Percentiles rank a stretch among this genome's conserved stretches.
phyloP scores from a whole-genome alignment of 2,888 invertebrate species.

The Xanthorhoe designata region DNA sequence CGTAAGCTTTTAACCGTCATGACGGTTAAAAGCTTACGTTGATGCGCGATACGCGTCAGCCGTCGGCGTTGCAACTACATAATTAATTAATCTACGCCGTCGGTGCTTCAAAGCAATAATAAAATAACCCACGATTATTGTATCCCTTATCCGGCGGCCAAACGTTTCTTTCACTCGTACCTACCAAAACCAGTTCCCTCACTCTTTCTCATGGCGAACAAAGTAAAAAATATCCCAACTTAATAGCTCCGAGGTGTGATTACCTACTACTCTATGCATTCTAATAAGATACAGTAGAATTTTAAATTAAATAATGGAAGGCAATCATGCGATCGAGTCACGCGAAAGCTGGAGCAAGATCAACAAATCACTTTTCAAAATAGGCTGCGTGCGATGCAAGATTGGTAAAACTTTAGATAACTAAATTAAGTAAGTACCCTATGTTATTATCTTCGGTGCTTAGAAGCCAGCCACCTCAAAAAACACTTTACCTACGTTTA shows the following conservation, averaged over 20 bases:
- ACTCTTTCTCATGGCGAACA: conserved; percentile 67
- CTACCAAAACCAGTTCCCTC: conserved; percentile 72
- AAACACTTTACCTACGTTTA: no score
- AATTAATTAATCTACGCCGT: conserved; percentile 45
- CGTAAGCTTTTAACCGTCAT: conserved; percentile 35
- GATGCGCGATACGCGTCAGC: no score
- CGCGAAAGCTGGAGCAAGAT: conserved; percentile 36
- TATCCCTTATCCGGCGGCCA: conserved; percentile 70
- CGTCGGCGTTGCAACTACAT: conserved; percentile 25
- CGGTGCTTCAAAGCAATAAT: conserved; percentile 79
- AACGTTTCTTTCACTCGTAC: conserved; percentile 68
- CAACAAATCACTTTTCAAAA: conserved; percentile 29
- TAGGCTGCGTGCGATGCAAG: neutral
- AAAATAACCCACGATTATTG: conserved; percentile 80
- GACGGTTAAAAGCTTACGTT: no score
- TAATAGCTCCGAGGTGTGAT: conserved; percentile 78
- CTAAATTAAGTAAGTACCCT: conserved; percentile 17
- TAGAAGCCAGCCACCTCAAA: neutral
- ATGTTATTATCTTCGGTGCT: conserved; percentile 23
- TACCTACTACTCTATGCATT: conserved; percentile 68
- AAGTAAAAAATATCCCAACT: conserved; percentile 73
- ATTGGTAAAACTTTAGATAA: conserved; percentile 18
- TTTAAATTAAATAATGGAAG: conserved; percentile 43
- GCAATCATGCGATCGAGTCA: conserved; percentile 42
- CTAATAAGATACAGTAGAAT: conserved; percentile 42